Evolutionary conservation across 2,888 invertebrate genomes (phyloP).

Genomic region (Harmothoe impar): DNA sequence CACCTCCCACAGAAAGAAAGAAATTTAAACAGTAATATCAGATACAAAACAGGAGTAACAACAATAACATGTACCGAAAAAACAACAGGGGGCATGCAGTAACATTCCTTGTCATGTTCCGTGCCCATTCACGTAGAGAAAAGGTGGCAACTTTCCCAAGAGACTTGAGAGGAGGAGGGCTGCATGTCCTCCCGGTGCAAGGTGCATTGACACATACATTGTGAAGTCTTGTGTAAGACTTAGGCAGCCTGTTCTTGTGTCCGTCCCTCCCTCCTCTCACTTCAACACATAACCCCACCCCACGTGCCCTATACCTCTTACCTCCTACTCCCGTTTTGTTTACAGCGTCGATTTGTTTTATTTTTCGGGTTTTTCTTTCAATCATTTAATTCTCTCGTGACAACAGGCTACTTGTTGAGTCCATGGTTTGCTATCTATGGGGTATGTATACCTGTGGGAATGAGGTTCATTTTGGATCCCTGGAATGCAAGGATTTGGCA

Average conservation of each 20-base stretch:
- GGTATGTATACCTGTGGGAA: background rate
- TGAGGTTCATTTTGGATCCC: background rate
- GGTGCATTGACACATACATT: background rate
- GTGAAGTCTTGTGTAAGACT: slow-evolving; percentile 26
- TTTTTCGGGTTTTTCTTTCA: background rate
- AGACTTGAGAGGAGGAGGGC: background rate
- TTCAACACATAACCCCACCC: background rate
- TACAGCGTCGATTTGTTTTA: no score
- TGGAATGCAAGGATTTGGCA: background rate
- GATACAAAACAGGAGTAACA: no score
- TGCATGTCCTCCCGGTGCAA: background rate
- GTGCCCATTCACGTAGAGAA: background rate
- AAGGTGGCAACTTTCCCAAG: slow-evolving; percentile 20
- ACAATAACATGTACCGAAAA: background rate
- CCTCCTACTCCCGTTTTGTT: background rate
- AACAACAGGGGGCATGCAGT: background rate
- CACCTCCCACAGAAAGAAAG: no score
- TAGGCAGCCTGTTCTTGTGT: background rate
- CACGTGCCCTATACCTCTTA: background rate
- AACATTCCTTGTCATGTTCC: background rate
- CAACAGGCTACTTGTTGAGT: background rate
- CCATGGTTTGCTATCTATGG: background rate
- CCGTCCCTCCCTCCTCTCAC: no score
- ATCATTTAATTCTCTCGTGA: background rate
- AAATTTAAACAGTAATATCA: no score